Conservation (phyloP, 2,888 invertebrate species). For the Tetragonisca angustula region DNA sequence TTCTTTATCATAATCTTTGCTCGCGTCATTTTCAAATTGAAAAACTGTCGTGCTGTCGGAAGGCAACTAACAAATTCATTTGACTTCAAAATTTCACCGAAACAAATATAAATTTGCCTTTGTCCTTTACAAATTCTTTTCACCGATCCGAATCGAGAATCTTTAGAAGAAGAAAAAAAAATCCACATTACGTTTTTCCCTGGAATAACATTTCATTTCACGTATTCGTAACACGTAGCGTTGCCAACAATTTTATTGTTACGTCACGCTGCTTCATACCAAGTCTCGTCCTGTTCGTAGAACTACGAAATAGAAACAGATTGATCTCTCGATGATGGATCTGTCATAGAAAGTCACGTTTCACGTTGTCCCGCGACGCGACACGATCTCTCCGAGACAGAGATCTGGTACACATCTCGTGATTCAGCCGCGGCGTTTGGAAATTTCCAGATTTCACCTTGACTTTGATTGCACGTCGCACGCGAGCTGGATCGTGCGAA, state of each 20-base stretch:
- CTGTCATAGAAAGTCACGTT: conserved; percentile 26
- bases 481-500: conserved; percentile 62
- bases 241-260: not conserved
- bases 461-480: conserved; percentile 70
- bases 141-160: no score
- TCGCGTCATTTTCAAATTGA: no score
- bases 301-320: not conserved
- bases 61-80: no score
- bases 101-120: no score
- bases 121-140: no score
- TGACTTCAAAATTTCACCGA: no score
- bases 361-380: not conserved
- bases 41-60: no score
- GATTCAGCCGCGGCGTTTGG: conserved; percentile 55
- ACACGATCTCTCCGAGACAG: conserved; percentile 34
- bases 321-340: conserved; percentile 18
- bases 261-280: no score
- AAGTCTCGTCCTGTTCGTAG: not conserved
- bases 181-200: no score
- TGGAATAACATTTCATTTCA: not conserved
- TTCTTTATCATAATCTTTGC: no score
- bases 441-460: conserved; percentile 69
- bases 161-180: no score
- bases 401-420: conserved; percentile 53
- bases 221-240: not conserved